Percentiles rank a stretch among this genome's conserved stretches.
These are phyloP conservation scores for Pseudois nayaur DNA, from an alignment of 2,113 vertebrate genomes.

Conservation along the genomic window DNA sequence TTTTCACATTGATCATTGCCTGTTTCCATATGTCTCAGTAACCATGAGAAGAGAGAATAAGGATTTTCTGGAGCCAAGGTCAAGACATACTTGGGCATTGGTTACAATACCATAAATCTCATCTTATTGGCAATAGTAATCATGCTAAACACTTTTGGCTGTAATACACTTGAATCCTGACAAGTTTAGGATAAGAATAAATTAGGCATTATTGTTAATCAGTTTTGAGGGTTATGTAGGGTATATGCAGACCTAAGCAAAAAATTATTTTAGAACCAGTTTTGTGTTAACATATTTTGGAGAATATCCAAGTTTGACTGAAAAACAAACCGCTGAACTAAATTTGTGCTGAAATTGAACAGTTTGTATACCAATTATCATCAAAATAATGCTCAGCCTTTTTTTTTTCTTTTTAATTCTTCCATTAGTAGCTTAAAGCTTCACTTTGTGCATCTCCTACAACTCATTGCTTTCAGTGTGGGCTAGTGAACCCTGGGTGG, in stretches of 20 bases:
- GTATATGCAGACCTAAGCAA: slow-evolving; percentile 56
- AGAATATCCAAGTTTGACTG: slow-evolving; percentile 62
- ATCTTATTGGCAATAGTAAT: neutral
- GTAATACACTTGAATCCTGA: neutral
- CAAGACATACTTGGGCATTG: neutral
- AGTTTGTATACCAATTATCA: slow-evolving; percentile 62
- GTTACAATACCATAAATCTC: neutral
- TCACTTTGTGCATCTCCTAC: neutral
- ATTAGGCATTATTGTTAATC: neutral
- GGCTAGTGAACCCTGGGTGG: neutral
- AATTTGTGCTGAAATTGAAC: slow-evolving; percentile 60
- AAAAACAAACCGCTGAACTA: slow-evolving; percentile 53
- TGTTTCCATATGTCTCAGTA: neutral
- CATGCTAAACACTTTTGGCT: neutral
- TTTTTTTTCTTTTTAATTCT: slow-evolving; percentile 36
- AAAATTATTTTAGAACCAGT: slow-evolving; percentile 62
- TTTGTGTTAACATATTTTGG: slow-evolving; percentile 62
- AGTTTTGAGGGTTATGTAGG: slow-evolving; percentile 56
- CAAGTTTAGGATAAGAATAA: slow-evolving; percentile 22
- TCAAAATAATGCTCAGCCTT: slow-evolving; percentile 47
- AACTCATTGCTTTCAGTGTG: neutral
- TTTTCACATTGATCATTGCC: neutral
- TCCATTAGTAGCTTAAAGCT: slow-evolving; percentile 12
- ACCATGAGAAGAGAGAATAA: neutral
- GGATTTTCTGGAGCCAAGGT: neutral